These are phyloP conservation scores for Harlomillsia oculata DNA, from an alignment of 1,140 invertebrate genomes.

Conservation along the genomic window DNA sequence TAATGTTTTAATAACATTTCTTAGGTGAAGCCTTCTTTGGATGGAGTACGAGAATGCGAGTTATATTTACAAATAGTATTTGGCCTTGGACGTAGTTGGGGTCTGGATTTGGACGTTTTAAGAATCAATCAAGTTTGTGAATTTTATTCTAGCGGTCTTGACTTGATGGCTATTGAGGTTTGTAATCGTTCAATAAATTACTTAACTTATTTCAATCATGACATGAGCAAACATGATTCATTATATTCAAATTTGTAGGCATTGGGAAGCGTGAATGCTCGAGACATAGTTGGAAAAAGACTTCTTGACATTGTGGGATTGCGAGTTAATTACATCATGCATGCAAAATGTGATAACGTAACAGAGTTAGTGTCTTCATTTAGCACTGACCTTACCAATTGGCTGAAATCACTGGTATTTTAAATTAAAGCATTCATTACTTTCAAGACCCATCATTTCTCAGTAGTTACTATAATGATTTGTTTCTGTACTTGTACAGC, in stretches of 20 bases:
- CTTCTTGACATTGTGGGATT: slow-evolving; percentile 61
- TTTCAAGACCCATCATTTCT: neutral
- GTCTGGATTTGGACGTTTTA: slow-evolving; percentile 62
- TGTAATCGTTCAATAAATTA: slow-evolving; percentile 17
- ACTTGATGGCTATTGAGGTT: slow-evolving; percentile 66
- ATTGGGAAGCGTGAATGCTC: slow-evolving; percentile 53
- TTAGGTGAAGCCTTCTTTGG: slow-evolving; percentile 16
- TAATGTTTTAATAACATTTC: slow-evolving; percentile 22
- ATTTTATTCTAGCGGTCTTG: slow-evolving; percentile 64
- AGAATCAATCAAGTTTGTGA: slow-evolving; percentile 65
- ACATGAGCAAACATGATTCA: neutral
- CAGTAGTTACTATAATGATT: slow-evolving; percentile 1
- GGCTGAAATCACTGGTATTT: slow-evolving; percentile 60
- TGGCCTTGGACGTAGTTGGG: slow-evolving; percentile 65
- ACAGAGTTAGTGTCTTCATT: slow-evolving; percentile 56
- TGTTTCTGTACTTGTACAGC: slow-evolving; percentile 19
- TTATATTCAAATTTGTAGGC: slow-evolving; percentile 41
- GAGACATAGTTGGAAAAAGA: slow-evolving; percentile 51
- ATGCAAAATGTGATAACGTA: slow-evolving; percentile 46
- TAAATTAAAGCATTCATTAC: neutral
- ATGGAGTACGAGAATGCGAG: slow-evolving; percentile 33
- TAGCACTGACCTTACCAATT: slow-evolving; percentile 56
- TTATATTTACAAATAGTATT: slow-evolving; percentile 60
- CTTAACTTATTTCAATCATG: neutral
- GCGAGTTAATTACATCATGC: slow-evolving; percentile 54